These are phyloP conservation scores for Cryptotis parvus DNA, from an alignment of 2,113 vertebrate genomes.

Conservation along the genomic window DNA sequence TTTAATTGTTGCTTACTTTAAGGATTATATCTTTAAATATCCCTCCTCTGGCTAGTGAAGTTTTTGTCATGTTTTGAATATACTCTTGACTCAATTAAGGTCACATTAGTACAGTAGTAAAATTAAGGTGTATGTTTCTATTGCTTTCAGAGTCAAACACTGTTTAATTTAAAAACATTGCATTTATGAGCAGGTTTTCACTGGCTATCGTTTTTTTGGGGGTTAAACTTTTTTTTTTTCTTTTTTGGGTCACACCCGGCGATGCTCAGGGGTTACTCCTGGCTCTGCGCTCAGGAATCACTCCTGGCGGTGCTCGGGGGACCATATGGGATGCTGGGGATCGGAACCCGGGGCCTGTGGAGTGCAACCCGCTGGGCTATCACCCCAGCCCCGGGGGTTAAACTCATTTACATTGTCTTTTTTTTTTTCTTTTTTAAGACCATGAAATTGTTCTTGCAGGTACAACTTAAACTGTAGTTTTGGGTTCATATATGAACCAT, in stretches of 20 bases:
- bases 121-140: conserved; percentile 30
- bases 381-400: too few species aligned
- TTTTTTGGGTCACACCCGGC: too few species aligned
- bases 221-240: background rate
- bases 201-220: background rate
- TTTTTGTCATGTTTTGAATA: conserved; percentile 60
- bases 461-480: conserved; percentile 60
- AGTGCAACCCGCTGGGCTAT: too few species aligned
- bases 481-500: conserved; percentile 53
- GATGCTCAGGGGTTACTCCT: too few species aligned
- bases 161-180: conserved; percentile 61
- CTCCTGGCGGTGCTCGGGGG: too few species aligned
- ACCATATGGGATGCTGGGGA: too few species aligned
- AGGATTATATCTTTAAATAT: conserved; percentile 53
- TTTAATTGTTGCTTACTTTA: conserved; percentile 64
- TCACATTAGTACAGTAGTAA: conserved; percentile 47
- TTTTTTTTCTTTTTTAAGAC: background rate
- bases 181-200: conserved; percentile 60
- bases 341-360: too few species aligned
- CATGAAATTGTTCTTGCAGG: conserved; percentile 62
- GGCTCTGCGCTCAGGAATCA: too few species aligned
- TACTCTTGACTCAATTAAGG: conserved; percentile 40
- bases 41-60: background rate
- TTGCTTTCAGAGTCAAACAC: conserved; percentile 61
- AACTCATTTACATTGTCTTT: too few species aligned